Conservation (phyloP, 2,113 vertebrate species). For the Procavia capensis region DNA sequence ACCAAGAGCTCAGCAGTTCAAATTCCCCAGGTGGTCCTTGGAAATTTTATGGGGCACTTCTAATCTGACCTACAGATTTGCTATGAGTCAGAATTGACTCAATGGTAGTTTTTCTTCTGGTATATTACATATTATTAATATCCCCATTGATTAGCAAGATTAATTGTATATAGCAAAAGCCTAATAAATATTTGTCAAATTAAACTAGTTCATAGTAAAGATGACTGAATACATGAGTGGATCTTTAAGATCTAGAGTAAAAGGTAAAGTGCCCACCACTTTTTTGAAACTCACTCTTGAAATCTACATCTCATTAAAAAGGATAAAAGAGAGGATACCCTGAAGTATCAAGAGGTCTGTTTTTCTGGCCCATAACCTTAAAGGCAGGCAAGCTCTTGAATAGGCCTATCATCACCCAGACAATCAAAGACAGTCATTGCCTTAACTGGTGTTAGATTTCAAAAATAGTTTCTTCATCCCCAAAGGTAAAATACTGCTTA, state of each 20-base stretch:
- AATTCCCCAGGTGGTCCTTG: too few species aligned
- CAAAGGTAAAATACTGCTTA: slow-evolving; percentile 4
- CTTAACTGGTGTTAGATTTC: slow-evolving; percentile 15
- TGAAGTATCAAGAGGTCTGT: background rate
- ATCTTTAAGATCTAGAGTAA: slow-evolving; percentile 18
- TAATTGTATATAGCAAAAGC: background rate
- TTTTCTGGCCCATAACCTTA: background rate
- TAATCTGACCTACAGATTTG: too few species aligned
- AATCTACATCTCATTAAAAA: background rate
- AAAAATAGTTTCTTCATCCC: slow-evolving; percentile 12
- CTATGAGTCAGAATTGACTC: too few species aligned
- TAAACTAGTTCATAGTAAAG: background rate
- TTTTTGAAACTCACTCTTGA: background rate
- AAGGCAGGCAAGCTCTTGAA: background rate
- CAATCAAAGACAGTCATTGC: slow-evolving; percentile 42
- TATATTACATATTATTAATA: background rate
- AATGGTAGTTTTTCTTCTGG: too few species aligned
- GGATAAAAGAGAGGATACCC: background rate
- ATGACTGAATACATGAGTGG: background rate
- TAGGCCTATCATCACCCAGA: background rate
- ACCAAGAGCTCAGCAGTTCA: too few species aligned
- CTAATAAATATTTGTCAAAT: background rate
- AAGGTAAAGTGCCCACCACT: background rate
- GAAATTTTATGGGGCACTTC: too few species aligned
- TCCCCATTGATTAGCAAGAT: background rate